These are phyloP conservation scores for Sclerurus mexicanus DNA, from an alignment of 2,113 vertebrate species.

Conservation along the genomic window DNA sequence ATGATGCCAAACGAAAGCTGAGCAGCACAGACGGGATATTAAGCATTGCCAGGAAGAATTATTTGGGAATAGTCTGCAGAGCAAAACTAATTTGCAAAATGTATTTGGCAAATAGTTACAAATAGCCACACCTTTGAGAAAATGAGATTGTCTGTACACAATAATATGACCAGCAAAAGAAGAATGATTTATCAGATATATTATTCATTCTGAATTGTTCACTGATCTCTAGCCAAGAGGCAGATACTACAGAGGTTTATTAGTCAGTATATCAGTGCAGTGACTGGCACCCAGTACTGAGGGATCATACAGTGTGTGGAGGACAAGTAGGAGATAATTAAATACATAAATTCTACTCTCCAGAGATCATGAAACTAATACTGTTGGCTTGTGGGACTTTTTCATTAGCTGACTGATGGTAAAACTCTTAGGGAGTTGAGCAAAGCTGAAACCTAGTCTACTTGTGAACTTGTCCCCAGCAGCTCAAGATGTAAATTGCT, in stretches of 20 bases:
- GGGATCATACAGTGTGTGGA: background rate
- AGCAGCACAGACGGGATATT: background rate
- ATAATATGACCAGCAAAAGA: background rate
- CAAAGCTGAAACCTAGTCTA: background rate
- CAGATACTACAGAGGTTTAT: background rate
- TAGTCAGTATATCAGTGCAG: background rate
- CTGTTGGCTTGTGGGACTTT: background rate
- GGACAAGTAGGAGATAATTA: background rate
- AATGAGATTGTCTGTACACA: background rate
- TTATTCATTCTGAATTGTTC: background rate
- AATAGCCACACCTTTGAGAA: background rate
- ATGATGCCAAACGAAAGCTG: background rate
- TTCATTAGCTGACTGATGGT: background rate
- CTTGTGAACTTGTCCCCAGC: background rate
- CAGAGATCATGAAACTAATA: background rate
- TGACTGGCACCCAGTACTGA: background rate
- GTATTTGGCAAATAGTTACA: background rate
- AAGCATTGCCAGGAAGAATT: background rate
- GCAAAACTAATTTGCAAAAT: background rate
- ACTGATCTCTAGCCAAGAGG: background rate
- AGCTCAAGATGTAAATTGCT: background rate
- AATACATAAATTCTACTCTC: background rate
- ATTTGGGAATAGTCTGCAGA: background rate
- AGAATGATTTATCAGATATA: background rate
- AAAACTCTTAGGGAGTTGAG: background rate